Base-by-base conservation (phyloP, 1,140 invertebrate species). In the Zelostemma sp. region DNA sequence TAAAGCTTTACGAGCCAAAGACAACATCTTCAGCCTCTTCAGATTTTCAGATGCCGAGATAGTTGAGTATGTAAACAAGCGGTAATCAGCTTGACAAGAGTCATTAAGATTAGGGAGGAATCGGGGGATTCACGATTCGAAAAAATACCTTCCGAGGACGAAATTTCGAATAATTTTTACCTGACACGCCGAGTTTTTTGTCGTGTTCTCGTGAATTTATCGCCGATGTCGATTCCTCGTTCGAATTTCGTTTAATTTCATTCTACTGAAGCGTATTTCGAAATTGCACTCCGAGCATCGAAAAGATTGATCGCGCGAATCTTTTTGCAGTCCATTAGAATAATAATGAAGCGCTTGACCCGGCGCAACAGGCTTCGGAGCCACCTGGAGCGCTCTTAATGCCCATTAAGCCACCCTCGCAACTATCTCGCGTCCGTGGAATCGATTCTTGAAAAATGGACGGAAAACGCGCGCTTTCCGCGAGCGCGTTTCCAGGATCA, bases 41-140 rank as follows among this genome's bases (percentile, higher is more conserved):
- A 71, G 68, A 66, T 59, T 71, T 57, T 57, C 35, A 55, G 25
- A 49, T 50, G 55, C 47, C 45, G 35, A 49, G 25, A 47, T 59
- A 48, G 59, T 53, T 35, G 62, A 72, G 35, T 53, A 76, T 79
- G 79, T 80, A 78, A 80, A 80, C 79, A 80, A 77, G 76, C 17
- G 60, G 63, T 78, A 80, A 80, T 79, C 76, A 75, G 75, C 68
- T 60, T 48, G 74, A 80, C 78, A 80, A 66, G 70, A 73, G 70
- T 68, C 76, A 75, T 80, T 80, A 79, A 80, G 79, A 79, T 80
- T 80, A 80, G 72, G 64, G 33, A 65, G 49, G 63, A 61, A 53
- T 56, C 48, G 17, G 19, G 38, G 51, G 56, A 49, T 63, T 73
- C 65, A 56, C 51, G 41, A 72, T 64, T 58, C 66, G 38, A 63